These are phyloP conservation scores for Zaprionus gabonicus DNA, from an alignment of 1,140 invertebrate species.

Conservation along the genomic window DNA sequence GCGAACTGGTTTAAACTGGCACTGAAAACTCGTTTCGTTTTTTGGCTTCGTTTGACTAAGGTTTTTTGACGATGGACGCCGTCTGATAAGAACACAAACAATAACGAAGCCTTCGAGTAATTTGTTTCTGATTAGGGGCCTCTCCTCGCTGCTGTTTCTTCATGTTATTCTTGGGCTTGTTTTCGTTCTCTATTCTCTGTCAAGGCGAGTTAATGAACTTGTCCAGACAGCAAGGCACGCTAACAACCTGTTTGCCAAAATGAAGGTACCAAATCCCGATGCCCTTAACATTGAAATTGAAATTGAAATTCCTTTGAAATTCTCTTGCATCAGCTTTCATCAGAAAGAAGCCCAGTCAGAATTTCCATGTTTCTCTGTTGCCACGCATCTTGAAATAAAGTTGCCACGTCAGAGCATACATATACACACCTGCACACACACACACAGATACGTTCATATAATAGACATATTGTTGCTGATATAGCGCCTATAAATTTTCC, in stretches of 20 bases:
- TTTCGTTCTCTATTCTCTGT: slow-evolving; percentile 20
- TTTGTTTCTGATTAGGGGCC: slow-evolving; percentile 22
- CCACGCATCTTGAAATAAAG: slow-evolving; percentile 51
- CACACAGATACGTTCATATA: slow-evolving; percentile 18
- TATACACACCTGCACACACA: slow-evolving; percentile 15
- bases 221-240: background rate
- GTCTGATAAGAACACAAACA: slow-evolving; percentile 41
- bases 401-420: slow-evolving; percentile 27
- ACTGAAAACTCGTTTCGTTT: slow-evolving; percentile 36
- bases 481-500: slow-evolving; percentile 47
- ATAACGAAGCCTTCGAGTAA: slow-evolving; percentile 16
- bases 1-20: slow-evolving; percentile 47
- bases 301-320: slow-evolving; percentile 2
- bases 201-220: slow-evolving; percentile 65
- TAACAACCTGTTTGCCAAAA: slow-evolving; percentile 38
- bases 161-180: slow-evolving; percentile 9
- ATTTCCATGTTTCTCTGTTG: slow-evolving; percentile 51
- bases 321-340: slow-evolving; percentile 11
- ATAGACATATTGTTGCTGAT: slow-evolving; percentile 25
- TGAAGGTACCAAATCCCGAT: slow-evolving; percentile 19
- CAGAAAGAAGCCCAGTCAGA: background rate
- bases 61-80: slow-evolving; percentile 30
- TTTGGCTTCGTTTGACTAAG: background rate
- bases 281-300: background rate
- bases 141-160: slow-evolving; percentile 16